Evolutionary conservation across 2,797 vertebrate species (phyloP), one percentile per base, ranked within the genome.

Genomic region (Arnoldichthys spilopterus): DNA sequence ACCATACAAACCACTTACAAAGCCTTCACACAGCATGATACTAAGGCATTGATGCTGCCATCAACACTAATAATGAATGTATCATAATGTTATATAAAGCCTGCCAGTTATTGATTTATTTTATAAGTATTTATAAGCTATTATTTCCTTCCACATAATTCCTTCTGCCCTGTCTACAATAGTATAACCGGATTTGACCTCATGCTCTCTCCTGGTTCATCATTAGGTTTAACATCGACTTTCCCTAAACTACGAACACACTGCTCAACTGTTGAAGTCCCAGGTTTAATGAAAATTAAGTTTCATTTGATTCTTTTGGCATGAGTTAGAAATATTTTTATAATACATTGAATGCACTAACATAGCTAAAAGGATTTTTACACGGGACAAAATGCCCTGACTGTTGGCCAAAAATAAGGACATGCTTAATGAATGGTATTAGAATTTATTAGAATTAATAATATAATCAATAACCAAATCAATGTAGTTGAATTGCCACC

Each of bases 1-100:
- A 43, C 22, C 56, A 37, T 62, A 73, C 43, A 20, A 72, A 74
- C 67, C 67, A 66, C 47, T 69, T 63, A 73, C 64, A 54, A 56
- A 74, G 68, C 58, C 56, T 34, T 40, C 40, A 28, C 61, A 58
- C 71, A 63, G 34, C 66, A 79, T 73, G 70, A 37, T 53, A 18
- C 16, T 37, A 40, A 59, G 28, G 30, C 53, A 40, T 70, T 58
- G 53, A 62, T 12, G 12, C 4, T 13, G 67, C 56, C 22, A n/a
- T 64, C 49, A 69, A 70, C 56, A 70, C 79, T 74, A 80, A 66
- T 28, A 63, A 61, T 18, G 18, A 71, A 66, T 47, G 37, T 72
- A 68, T 81, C 40, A 16, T 51, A 47, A 70, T 49, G 37, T 58
- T 71, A 30, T 34, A 54, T 37, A 58, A 75, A 64, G 40, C 30